These are phyloP conservation scores for Archips crataeganus DNA, from an alignment of 2,888 invertebrate species.

Conservation along the genomic window DNA sequence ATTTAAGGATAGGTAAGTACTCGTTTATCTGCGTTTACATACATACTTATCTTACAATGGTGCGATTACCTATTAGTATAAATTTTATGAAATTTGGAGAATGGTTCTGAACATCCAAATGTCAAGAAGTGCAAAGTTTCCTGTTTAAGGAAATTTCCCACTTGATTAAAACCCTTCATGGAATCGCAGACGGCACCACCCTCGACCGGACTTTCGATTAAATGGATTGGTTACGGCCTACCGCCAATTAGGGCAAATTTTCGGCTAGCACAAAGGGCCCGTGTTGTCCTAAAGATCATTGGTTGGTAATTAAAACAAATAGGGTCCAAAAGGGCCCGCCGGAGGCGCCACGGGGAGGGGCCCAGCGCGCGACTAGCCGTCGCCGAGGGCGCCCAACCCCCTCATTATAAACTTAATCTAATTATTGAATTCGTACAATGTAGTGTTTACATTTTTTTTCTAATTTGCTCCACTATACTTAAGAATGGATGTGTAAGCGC, in stretches of 20 bases:
- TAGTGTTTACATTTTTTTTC: slow-evolving; percentile 85
- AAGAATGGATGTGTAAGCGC: slow-evolving; percentile 82
- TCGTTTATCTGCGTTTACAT: too few species aligned
- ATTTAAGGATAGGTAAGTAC: too few species aligned
- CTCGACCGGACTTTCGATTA: slow-evolving; percentile 49
- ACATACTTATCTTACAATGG: too few species aligned
- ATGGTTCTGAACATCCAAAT: too few species aligned
- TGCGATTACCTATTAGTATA: too few species aligned
- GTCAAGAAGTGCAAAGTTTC: slow-evolving; percentile 22
- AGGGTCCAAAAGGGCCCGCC: slow-evolving; percentile 81
- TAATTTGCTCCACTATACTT: slow-evolving; percentile 84
- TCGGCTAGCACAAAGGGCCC: slow-evolving; percentile 77
- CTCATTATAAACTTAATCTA: slow-evolving; percentile 85
- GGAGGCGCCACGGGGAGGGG: slow-evolving; percentile 81
- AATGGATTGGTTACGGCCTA: slow-evolving; percentile 65
- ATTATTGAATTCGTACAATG: slow-evolving; percentile 86
- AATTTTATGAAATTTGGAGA: too few species aligned
- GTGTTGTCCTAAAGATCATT: slow-evolving; percentile 80
- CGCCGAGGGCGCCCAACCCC: slow-evolving; percentile 75
- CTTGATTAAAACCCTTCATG: slow-evolving; percentile 40
- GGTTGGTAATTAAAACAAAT: slow-evolving; percentile 85
- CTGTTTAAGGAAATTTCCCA: slow-evolving; percentile 26
- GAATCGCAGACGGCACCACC: slow-evolving; percentile 49
- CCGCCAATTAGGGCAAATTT: slow-evolving; percentile 77
- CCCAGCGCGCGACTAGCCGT: slow-evolving; percentile 72